Conservation (phyloP, 1,140 invertebrate genomes). For the Zaprionus taronus region DNA sequence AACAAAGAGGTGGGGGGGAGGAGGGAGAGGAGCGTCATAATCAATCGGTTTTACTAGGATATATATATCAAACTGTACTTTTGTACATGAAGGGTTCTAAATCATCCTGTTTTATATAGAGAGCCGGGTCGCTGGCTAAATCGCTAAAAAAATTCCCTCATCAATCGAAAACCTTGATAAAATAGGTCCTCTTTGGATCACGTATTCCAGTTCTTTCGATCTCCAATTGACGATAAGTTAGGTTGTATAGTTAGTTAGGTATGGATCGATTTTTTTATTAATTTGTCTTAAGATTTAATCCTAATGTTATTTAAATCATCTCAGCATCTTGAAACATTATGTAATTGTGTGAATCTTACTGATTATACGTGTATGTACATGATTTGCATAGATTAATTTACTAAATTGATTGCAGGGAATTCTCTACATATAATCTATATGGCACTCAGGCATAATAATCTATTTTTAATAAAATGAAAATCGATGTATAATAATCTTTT, state of each 20-base stretch:
- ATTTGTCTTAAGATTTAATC: neutral
- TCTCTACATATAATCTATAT: conserved; percentile 1
- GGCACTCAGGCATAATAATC: neutral
- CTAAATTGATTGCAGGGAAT: neutral
- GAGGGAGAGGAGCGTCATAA: neutral
- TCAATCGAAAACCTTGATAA: neutral
- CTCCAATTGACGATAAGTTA: neutral
- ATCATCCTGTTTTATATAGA: neutral
- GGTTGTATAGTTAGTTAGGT: neutral
- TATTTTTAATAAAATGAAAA: neutral
- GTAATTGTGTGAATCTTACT: neutral
- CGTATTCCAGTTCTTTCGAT: neutral
- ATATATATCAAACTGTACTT: neutral
- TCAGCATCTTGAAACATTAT: neutral
- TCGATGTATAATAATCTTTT: neutral
- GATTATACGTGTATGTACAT: neutral
- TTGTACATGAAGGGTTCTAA: neutral
- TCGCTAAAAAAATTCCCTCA: neutral
- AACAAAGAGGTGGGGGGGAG: neutral
- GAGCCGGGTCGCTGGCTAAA: neutral
- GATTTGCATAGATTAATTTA: neutral
- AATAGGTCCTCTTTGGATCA: neutral
- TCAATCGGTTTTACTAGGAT: neutral
- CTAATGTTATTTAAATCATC: neutral
- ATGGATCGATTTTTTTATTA: neutral